Base-by-base conservation (phyloP, 1,140 invertebrate species). In the Thaumatotibia leucotreta region DNA sequence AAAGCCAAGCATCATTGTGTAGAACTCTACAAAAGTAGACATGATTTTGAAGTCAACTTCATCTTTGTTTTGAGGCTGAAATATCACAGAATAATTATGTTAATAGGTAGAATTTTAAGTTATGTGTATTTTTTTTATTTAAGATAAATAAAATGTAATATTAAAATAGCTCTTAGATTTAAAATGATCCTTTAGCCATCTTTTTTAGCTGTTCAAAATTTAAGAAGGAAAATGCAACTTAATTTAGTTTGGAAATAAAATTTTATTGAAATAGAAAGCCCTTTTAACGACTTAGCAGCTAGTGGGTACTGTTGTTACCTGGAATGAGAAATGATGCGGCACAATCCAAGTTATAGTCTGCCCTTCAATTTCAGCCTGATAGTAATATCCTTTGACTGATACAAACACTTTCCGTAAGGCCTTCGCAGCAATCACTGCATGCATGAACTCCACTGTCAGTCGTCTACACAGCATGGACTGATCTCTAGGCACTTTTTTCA, bases 351-450 rank as follows among this genome's bases (percentile, higher is more conserved):
- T 99, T 8, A 99, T 94, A n/a, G 93, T 96, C 90, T 99, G 96
- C 3, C 98, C 98, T 92, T 97, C 96, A 68, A 99, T 94, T 84
- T 99, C 98, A 8, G 96, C 98, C 92, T 99, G 98, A 90, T 97
- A 99, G 86, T 99, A 99, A 79, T 98, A 99, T 22, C 99, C 99
- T 92, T 99, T 99, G 54, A 99, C 98, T 0, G 98, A 99, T 32
- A 99, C 95, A 90, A 99, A 99, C 6, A 99, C 97, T 93, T 99
- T 99, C 29, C 97, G 93, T 5, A 99, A 91, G 23, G 97, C 96
- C 88, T 96, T 96, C 0, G 97, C 95, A 75, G 96, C 95, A 75
- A 99, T 99, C 0, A 99, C 93, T 73, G 97, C 99, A 92, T 99
- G 98, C 93, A 99, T 94, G 83, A 99, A 99, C 92, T 99, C 99